Percentiles rank a stretch among this genome's conserved stretches.
These are phyloP conservation scores for Drosophila repleta DNA, from an alignment of 1,140 invertebrate species.

Conservation along the genomic window DNA sequence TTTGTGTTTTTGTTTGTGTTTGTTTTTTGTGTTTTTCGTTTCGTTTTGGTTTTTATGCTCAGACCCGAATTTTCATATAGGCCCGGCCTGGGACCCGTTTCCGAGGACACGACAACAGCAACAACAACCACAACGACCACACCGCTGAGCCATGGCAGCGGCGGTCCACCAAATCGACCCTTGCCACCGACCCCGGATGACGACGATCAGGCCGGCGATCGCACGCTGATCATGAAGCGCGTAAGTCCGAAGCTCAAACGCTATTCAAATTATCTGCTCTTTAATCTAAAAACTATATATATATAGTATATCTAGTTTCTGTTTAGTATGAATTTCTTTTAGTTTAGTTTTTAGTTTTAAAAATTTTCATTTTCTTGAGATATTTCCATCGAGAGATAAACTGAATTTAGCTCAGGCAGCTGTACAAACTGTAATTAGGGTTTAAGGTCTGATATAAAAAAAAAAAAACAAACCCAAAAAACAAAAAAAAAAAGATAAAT, in stretches of 20 bases:
- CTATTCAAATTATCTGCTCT: neutral
- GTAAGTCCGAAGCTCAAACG: conserved; percentile 86
- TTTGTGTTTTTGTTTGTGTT: conserved; percentile 47
- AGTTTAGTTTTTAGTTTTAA: conserved; percentile 65
- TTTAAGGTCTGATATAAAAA: conserved; percentile 53
- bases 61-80: conserved; percentile 95
- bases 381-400: conserved; percentile 31
- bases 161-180: conserved; percentile 94
- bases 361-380: conserved; percentile 45
- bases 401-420: conserved; percentile 29
- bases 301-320: conserved; percentile 27
- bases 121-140: conserved; percentile 75
- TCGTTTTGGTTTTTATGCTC: conserved; percentile 58
- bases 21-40: conserved; percentile 59
- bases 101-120: conserved; percentile 78
- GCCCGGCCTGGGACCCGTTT: conserved; percentile 87
- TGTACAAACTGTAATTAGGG: conserved; percentile 77
- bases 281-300: conserved; percentile 11
- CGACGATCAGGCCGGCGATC: conserved; percentile 90
- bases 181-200: conserved; percentile 97
- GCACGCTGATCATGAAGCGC: conserved; percentile 95
- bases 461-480: conserved; percentile 12
- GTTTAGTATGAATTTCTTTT: conserved; percentile 38
- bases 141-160: conserved; percentile 85
- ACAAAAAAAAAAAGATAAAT: conserved; percentile 16